These are phyloP conservation scores for Pantherophis vulpinus DNA, from an alignment of 2,797 vertebrate genomes.

Conservation along the genomic window DNA sequence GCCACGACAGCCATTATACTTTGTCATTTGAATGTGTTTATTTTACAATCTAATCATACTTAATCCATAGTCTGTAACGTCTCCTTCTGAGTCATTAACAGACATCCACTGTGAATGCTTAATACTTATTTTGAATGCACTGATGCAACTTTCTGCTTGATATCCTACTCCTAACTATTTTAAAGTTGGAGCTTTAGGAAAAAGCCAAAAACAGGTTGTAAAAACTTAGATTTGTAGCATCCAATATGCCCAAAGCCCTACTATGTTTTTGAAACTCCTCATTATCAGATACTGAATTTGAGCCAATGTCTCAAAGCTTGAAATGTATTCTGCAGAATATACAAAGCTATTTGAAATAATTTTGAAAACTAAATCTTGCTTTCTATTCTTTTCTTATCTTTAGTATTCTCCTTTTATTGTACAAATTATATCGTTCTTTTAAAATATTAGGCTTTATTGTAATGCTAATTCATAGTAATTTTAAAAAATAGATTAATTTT, in stretches of 20 bases:
- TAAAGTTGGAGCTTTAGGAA: not conserved
- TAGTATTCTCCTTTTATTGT: not conserved
- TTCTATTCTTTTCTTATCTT: not conserved
- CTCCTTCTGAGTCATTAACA: not conserved
- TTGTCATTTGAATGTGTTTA: not conserved
- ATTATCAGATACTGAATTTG: not conserved
- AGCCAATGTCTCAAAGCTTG: not conserved
- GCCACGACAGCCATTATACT: not conserved
- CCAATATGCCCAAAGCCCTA: not conserved
- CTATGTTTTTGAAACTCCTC: not conserved
- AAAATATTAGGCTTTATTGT: not conserved
- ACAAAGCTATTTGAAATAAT: not conserved
- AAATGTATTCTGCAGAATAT: not conserved
- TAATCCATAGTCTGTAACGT: not conserved
- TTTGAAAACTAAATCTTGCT: not conserved
- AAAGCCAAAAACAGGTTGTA: not conserved
- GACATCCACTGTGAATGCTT: accelerated
- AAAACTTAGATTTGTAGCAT: not conserved
- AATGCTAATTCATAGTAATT: not conserved
- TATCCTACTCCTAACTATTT: not conserved
- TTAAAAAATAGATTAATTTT: not conserved
- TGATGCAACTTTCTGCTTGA: not conserved
- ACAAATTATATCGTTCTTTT: not conserved
- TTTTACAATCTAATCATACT: not conserved
- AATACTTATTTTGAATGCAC: not conserved